These are phyloP conservation scores for Clistopyga incitator DNA, from an alignment of 2,888 invertebrate genomes.

Conservation along the genomic window DNA sequence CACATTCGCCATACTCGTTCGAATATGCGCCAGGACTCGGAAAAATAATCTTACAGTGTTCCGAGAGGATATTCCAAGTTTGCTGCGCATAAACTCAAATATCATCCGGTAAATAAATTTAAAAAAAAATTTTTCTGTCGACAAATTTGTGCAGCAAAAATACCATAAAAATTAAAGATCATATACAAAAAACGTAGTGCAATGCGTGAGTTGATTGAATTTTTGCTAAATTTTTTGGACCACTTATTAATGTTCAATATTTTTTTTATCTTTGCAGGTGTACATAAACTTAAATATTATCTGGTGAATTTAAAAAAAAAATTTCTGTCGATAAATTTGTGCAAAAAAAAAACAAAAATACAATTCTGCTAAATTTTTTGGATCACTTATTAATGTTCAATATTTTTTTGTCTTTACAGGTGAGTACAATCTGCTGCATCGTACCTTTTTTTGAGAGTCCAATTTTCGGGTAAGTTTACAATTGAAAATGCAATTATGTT, in stretches of 20 bases:
- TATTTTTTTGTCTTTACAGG: constrained; percentile 54
- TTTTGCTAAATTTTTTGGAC: too few species aligned
- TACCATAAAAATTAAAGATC: neutral
- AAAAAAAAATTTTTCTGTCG: neutral
- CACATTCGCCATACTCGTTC: constrained; percentile 30
- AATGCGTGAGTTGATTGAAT: too few species aligned
- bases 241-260: neutral
- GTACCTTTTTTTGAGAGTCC: neutral
- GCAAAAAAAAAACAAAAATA: too few species aligned
- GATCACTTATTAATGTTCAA: neutral
- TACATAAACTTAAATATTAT: too few species aligned
- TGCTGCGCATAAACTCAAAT: too few species aligned
- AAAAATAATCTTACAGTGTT: constrained; percentile 27
- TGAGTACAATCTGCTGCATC: constrained; percentile 39
- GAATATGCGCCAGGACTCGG: neutral
- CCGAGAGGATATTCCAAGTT: neutral
- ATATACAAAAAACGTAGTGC: neutral
- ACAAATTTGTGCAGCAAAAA: neutral
- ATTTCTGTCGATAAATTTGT: too few species aligned
- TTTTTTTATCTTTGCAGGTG: constrained; percentile 57
- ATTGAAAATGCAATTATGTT: too few species aligned
- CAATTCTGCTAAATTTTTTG: neutral
- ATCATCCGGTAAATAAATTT: too few species aligned
- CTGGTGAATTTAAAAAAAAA: too few species aligned
- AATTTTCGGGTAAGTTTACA: constrained; percentile 44